Base-by-base conservation (phyloP, 2,113 vertebrate genomes). In the Mormyrus lacerda region DNA sequence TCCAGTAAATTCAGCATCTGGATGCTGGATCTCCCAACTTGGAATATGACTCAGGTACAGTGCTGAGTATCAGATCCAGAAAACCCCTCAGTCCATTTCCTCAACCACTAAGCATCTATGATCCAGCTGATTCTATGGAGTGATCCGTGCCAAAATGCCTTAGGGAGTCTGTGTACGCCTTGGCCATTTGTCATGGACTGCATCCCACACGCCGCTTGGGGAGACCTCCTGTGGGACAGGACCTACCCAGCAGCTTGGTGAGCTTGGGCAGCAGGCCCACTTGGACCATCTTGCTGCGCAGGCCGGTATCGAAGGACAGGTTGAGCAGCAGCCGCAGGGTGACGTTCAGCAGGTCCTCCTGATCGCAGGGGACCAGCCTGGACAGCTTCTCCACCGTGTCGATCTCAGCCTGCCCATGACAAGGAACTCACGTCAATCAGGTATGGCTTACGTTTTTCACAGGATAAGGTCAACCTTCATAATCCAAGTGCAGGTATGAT, bases 231-330 rank as follows among this genome's bases (percentile, higher is more conserved):
- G 11, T 87, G 55, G 39, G 53, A 11, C 31, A n/a, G 87, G 50
- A 24, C 93, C 93, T 97, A 98, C 98, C 98, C 89, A 99, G 93
- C 79, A 99, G 96, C 0, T 95, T 93, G 73, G 96, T 97, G 90
- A 99, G 96, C 90, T 97, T 98, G 89, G 97, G 97, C 84, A 99
- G 94, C 83, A 99, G 95, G 87, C 97, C 97, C 19, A 97, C 97
- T 95, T 97, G 95, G 15, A 99, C 97, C 98, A 98, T 99, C 92
- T 98, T 98, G 92, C 96, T 95, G 90, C 97, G 96, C 87, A 99
- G 96, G 89, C 95, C 92, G 19, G 96, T 97, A 95, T 99, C 98
- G 91, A 99, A 99, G 50, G 97, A 99, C 0, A 98, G 96, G 90
- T 98, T 99, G 79, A 98, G 94, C 21, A 99, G 93, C 61, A 99